Conservation (phyloP, 2,113 vertebrate genomes). For the Verasper variegatus region DNA sequence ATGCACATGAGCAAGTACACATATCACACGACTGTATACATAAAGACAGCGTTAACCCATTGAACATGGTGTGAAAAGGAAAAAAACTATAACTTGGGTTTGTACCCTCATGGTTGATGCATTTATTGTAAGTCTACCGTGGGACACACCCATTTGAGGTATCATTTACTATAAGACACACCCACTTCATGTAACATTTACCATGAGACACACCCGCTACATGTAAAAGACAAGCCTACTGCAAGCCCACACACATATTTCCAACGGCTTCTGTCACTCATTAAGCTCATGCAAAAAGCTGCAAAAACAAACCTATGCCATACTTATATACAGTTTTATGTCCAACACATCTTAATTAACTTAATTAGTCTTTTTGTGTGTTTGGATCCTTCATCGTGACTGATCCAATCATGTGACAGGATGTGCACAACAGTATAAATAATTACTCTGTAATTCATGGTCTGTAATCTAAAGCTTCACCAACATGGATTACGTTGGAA, state of each 20-base stretch:
- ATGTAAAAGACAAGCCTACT: too few relatives aligned
- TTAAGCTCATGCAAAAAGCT: too few relatives aligned
- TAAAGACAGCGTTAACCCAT: neutral
- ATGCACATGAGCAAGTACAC: conserved; percentile 20
- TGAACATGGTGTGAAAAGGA: neutral
- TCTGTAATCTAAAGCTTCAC: neutral
- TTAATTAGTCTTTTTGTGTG: too few relatives aligned
- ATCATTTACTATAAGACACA: too few relatives aligned
- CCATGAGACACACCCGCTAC: too few relatives aligned
- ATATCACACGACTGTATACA: conserved; percentile 32
- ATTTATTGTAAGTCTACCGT: too few relatives aligned
- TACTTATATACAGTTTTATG: neutral
- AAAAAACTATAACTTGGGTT: neutral
- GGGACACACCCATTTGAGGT: too few relatives aligned
- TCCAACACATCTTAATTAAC: neutral
- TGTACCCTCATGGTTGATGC: too few relatives aligned
- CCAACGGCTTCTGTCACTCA: too few relatives aligned
- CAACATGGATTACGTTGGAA: neutral
- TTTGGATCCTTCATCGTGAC: neutral
- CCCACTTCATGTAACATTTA: too few relatives aligned
- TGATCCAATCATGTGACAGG: neutral
- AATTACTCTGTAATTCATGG: neutral
- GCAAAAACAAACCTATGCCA: too few relatives aligned
- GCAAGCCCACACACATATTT: too few relatives aligned
- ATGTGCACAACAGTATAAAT: neutral